phyloP scores from a whole-genome alignment of 2,797 vertebrate genomes.

The Nannoperca obscura region DNA sequence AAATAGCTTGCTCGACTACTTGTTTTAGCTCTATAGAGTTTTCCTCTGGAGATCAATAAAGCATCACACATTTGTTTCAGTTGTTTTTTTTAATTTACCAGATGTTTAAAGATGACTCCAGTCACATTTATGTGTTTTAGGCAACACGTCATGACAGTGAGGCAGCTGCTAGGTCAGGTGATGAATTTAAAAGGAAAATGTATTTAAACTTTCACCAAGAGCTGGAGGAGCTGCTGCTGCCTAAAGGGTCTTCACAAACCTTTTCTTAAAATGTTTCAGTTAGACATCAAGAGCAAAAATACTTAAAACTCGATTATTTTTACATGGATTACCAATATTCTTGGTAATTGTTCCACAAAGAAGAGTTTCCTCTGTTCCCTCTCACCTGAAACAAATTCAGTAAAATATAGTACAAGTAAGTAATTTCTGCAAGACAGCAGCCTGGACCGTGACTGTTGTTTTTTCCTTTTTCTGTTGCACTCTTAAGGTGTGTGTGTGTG shows the following conservation, averaged over 20 bases:
- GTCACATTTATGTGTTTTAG: background rate
- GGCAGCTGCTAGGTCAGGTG: background rate
- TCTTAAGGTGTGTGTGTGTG: conserved; percentile 22
- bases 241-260: background rate
- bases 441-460: background rate
- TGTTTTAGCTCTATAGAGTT: background rate
- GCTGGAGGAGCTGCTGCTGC: background rate
- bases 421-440: background rate
- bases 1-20: background rate
- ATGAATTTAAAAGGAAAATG: background rate
- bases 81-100: conserved; percentile 1
- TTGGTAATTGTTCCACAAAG: too few species aligned
- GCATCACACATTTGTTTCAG: background rate
- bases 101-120: background rate
- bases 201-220: background rate
- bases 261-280: background rate
- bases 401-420: conserved; percentile 1
- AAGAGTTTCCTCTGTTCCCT: conserved; percentile 3
- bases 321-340: background rate
- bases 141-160: background rate
- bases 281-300: background rate
- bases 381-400: background rate
- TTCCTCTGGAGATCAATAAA: conserved; percentile 7
- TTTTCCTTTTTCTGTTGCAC: background rate
- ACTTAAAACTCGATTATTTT: background rate